Conservation (phyloP, 2,888 invertebrate genomes). For the Thecocarcelia acutangulata region DNA sequence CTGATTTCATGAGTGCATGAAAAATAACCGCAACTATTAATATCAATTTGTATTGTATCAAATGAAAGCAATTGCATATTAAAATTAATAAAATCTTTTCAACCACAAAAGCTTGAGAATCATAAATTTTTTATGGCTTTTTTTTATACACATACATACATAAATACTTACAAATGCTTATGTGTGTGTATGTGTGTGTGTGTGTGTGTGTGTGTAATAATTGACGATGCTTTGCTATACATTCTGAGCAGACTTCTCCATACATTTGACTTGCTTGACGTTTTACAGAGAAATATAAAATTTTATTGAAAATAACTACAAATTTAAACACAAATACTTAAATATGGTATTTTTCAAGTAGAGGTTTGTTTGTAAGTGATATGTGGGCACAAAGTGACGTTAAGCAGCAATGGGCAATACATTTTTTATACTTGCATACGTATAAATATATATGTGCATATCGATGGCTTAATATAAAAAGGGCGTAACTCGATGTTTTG, state of each 20-base stretch:
- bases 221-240: neutral
- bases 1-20: neutral
- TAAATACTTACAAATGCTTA: no score
- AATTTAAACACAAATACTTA: conserved; percentile 24
- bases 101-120: conserved; percentile 42
- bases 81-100: conserved; percentile 34
- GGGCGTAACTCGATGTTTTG: no score
- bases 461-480: no score
- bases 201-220: neutral
- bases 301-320: conserved; percentile 52
- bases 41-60: conserved; percentile 35
- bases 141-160: no score
- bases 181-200: no score
- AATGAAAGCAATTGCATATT: neutral
- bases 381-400: conserved; percentile 49
- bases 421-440: conserved; percentile 37
- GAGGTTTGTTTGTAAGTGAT: neutral
- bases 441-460: neutral
- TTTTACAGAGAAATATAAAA: conserved; percentile 1
- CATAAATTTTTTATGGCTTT: conserved; percentile 16
- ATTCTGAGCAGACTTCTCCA: neutral
- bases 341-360: neutral
- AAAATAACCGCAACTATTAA: neutral
- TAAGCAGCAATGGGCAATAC: conserved; percentile 60
- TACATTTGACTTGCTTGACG: conserved; percentile 8